Base-by-base conservation (phyloP, 2,797 vertebrate species). In the Avahi laniger region DNA sequence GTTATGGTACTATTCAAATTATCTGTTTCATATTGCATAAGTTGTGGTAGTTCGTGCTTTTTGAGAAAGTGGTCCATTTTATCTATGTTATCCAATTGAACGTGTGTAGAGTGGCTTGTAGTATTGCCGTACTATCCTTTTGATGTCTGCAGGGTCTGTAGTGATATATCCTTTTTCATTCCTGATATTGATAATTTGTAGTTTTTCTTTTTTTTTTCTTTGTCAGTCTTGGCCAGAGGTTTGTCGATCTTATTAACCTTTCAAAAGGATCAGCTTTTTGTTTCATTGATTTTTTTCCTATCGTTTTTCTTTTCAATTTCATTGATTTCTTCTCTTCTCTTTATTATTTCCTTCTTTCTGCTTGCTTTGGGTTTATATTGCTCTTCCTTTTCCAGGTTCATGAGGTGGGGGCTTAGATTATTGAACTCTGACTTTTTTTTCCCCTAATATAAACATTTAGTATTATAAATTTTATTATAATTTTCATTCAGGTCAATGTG, bases 341-440 rank as follows among this genome's bases (percentile, higher is more conserved):
- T 92, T 73, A 70, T 95, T 93, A 50, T 81, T 90, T 94, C 59
- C 52, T 87, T 84, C 61, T 24, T 84, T 89, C 48, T 93, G 54
- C 54, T 86, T 95, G 15, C 17, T 75, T 95, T 89, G 69, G 24
- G 3, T 86, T 91, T 96, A 8, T 70, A 75, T 89, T 91, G 78
- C 14, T 88, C 65, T 69, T 65, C 22, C n/a, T 69, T 92, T 85
- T 67, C 72, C 61, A 72, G 63, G 50, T 76, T 83, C 33, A 54
- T 80, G 46, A 85, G 20, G 17, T 85, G 48, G 41, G 13, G 54
- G 11, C 46, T 73, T 83, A 84, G 43, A 81, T 76, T 13, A 80
- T 35, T 87, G 18, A 59, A 67, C 54, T 84, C 28, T 76, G 35
- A 67, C 57, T 70, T 94, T 50, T 87, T 52, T 50, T 3, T 81